Base-by-base conservation (phyloP, 1,140 invertebrate species). In the Palaemon carinicauda region DNA sequence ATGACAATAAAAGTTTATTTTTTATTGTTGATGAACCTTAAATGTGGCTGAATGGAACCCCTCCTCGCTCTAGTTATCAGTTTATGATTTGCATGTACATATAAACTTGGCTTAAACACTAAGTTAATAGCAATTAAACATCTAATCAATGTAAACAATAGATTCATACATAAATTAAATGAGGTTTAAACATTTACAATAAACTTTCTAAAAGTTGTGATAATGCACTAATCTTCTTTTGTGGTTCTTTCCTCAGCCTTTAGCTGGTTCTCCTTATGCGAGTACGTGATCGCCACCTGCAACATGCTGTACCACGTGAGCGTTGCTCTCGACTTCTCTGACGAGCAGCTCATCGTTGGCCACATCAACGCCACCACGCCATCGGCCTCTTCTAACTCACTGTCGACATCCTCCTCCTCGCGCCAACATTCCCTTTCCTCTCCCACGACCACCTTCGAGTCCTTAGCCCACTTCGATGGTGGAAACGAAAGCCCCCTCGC, bases 231-330 rank as follows among this genome's bases (percentile, higher is more conserved):
- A n/a, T n/a, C n/a, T n/a, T n/a, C n/a, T n/a, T 52, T 4, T 12
- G 60, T 53, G 29, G 56, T 51, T 80, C 71, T 90, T 85, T 90
- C 86, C 82, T 89, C 93, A 97, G 97, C 97, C 83, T 98, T 97
- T 92, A 97, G 96, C 91, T 96, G 95, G 95, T 98, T 98, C 92
- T 96, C 97, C 3, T 93, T 97, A 65, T 97, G 96, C 91, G 97
- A 98, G 91, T 98, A 97, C 91, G 93, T 97, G 87, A 95, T 98
- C 90, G 96, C 96, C 65, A 95, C 94, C 60, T 95, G 96, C 90
- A 98, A 97, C 91, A 97, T 98, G 96, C 95, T 94, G 54, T 98
- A 97, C 92, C 96, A 98, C 91, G 94, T 96, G 29, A 96, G 96
- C 15, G 95, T 97, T 50, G 95, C 97, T 81, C 93, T 95, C 90